Conservation (phyloP, 1,140 invertebrate species). For the Drosophila ironensis region DNA sequence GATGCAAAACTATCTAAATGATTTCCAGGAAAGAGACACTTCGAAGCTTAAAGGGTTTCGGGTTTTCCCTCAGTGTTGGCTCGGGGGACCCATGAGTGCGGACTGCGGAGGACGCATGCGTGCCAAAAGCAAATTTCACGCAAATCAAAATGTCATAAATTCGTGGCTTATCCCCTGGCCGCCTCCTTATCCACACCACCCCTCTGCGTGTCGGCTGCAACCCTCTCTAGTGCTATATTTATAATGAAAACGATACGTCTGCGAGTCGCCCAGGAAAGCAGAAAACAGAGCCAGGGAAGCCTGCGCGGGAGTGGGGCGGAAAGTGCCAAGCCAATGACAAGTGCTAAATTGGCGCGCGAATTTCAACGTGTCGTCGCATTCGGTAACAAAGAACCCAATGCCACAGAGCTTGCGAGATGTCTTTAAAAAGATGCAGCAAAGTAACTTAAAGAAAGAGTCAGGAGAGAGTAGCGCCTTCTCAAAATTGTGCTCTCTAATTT, state of each 20-base stretch:
- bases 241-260: slow-evolving; percentile 78
- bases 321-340: slow-evolving; percentile 55
- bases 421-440: too few relatives aligned
- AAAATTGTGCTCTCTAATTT: neutral
- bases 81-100: slow-evolving; percentile 13
- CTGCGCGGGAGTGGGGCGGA: slow-evolving; percentile 3
- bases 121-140: slow-evolving; percentile 82
- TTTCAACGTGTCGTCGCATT: slow-evolving; percentile 73
- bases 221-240: slow-evolving; percentile 62
- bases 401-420: too few relatives aligned
- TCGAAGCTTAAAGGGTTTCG: too few relatives aligned
- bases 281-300: neutral
- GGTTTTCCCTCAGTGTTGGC: slow-evolving; percentile 2
- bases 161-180: slow-evolving; percentile 64
- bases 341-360: slow-evolving; percentile 77
- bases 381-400: slow-evolving; percentile 64
- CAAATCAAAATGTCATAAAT: slow-evolving; percentile 82
- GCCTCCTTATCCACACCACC: neutral
- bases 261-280: slow-evolving; percentile 29
- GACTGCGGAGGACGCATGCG: slow-evolving; percentile 66
- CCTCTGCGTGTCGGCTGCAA: slow-evolving; percentile 7
- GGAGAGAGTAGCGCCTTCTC: neutral
- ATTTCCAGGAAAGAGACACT: too few relatives aligned
- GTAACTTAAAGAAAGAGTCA: too few relatives aligned
- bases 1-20: too few relatives aligned